Evolutionary conservation across 2,888 invertebrate species (phyloP), one percentile per base, ranked within the genome.

Genomic region (Arrhopalites spinosus): DNA sequence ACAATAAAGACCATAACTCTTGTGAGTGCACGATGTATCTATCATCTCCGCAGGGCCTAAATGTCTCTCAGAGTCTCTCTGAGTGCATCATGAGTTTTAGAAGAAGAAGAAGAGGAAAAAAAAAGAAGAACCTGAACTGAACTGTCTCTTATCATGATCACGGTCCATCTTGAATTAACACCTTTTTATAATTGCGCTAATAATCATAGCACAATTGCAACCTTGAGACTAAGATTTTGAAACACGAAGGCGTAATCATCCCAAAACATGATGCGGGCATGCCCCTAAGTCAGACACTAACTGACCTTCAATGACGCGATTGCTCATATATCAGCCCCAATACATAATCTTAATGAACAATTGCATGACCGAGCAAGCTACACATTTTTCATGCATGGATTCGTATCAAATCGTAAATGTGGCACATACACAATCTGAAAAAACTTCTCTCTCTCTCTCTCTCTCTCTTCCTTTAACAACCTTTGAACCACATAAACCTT

Each of bases 171-270:
- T 78, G 81, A 82, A 82, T 82, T 82, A 82, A 82, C 82, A 82
- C 82, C 82, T 82, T 82, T 36, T 36, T 36, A 36, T 82, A 82
- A 82, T 82, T 82, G 82, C 81, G 79, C 79, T 81, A 81, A 82
- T 82, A 82, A 82, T 82, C 80, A 79, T 78, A 81, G 80, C 81
- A 82, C 81, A 82, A 82, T 82, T 81, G 80, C 78, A 81, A 81
- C 81, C 80, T 82, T 82, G 82, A 36, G 36, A 79, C 79, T 82
- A 76, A 76, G 78, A 79, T 7, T 3, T 7, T 78, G 73, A 78
- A 79, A 79, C 79, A 81, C 79, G 80, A 81, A 81, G 81, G 81
- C 79, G 80, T 81, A 80, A 80, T 80, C 78, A 80, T 77, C 75
- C 50, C 73, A 78, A 78, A 77, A 79, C 78, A 79, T 75, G 77